Conservation (phyloP, 2,797 vertebrate species). For the Alcedo atthis region DNA sequence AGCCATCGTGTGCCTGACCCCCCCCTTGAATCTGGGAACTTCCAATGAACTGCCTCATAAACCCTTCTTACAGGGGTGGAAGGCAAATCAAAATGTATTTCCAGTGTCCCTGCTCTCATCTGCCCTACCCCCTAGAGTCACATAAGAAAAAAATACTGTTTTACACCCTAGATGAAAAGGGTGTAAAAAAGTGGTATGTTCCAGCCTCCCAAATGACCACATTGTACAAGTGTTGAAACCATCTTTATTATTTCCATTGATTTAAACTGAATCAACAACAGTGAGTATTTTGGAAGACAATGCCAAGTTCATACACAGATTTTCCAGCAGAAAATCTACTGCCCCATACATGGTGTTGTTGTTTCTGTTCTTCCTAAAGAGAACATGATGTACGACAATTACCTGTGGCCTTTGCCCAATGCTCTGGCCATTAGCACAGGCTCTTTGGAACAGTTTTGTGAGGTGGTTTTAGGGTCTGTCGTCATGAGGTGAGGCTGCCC, state of each 20-base stretch:
- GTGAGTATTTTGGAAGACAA: background rate
- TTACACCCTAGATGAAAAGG: background rate
- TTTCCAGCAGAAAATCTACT: background rate
- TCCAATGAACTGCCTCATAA: background rate
- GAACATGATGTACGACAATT: rapidly evolving
- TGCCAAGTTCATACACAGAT: background rate
- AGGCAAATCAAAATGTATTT: background rate
- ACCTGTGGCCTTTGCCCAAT: background rate
- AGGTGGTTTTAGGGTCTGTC: background rate
- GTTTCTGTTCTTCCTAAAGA: background rate
- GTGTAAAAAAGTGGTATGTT: background rate
- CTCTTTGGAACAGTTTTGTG: background rate
- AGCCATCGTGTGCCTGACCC: background rate
- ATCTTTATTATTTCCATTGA: background rate
- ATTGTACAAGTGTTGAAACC: background rate
- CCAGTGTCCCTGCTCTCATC: background rate
- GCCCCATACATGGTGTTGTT: rapidly evolving
- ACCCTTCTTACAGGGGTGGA: background rate
- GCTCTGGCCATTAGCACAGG: background rate
- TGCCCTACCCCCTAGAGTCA: background rate
- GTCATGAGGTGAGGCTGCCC: background rate
- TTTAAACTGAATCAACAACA: background rate
- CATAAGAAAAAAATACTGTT: background rate
- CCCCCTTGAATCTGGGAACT: background rate
- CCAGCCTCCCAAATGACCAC: background rate